Evolutionary conservation across 2,113 vertebrate species (phyloP).

Genomic region (rat (Rattus norvegicus)): GRCr8 NC_086031.1:32454501-32455000

Average conservation of each 20-base stretch:
- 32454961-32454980: background rate
- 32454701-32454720: background rate
- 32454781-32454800: background rate
- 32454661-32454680: background rate
- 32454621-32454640: too few species aligned
- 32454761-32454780: background rate
- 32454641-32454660: background rate
- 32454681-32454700: background rate
- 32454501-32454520: rapidly evolving
- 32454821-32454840: background rate
- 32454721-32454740: background rate
- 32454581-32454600: background rate
- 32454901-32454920: background rate
- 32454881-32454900: background rate
- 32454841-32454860: background rate
- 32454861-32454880: background rate
- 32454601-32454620: background rate
- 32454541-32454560: constrained; percentile 13
- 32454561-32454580: background rate
- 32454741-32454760: too few species aligned
- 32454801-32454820: background rate
- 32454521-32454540: background rate
- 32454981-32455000: background rate
- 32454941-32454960: background rate
- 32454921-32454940: rapidly evolving